Evolutionary conservation across 1,140 invertebrate species (phyloP), one percentile per base, ranked within the genome.

Genomic region (Drosophila oshimai): DNA sequence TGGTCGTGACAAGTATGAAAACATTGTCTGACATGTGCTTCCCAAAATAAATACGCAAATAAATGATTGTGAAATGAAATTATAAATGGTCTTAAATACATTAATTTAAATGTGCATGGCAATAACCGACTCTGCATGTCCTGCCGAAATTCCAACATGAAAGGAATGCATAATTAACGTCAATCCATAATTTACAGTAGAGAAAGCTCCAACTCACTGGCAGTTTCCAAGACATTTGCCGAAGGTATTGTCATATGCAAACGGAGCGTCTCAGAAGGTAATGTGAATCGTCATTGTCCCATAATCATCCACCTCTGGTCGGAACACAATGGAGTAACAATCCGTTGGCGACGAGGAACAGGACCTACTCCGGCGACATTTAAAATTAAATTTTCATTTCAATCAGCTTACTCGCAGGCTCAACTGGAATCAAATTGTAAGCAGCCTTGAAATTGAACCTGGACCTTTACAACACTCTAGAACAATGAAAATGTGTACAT

Each of bases 341-440:
- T 4, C 13, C 26, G 2, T 22, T 13, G 51, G 13, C 15, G 12
- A 24, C 36, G 26, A n/a, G 20, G 20, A 26, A 22, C 29, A 15
- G 34, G 18, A 60, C 13, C 41, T 28, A 1, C 9, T 9, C 20
- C 28, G 12, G 10, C 15, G 6, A 10, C 28, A 61, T 33, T 15
- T 65, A 22, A 65, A 65, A 33, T 65, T 65, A 39, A 41, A 65
- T 65, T 65, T 60, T 41, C 20, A 50, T 49, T 39, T 65, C 26
- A 24, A 39, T 41, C 33, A 37, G 44, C 61, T 50, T 49, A 49
- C 12, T n/a, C 26, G 18, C 29, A 13, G 34, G 60, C 44, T 65
- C 18, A 65, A 50, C 6, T 65, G 26, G 61, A 33, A 65, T 65
- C 60, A 65, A 64, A 64, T 50, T 65, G 9, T 39, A 17, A 65